Percentiles rank a stretch among this genome's conserved stretches.
Evolutionary conservation across 2,113 vertebrate species (phyloP).

Genomic region (Felis catus): DNA sequence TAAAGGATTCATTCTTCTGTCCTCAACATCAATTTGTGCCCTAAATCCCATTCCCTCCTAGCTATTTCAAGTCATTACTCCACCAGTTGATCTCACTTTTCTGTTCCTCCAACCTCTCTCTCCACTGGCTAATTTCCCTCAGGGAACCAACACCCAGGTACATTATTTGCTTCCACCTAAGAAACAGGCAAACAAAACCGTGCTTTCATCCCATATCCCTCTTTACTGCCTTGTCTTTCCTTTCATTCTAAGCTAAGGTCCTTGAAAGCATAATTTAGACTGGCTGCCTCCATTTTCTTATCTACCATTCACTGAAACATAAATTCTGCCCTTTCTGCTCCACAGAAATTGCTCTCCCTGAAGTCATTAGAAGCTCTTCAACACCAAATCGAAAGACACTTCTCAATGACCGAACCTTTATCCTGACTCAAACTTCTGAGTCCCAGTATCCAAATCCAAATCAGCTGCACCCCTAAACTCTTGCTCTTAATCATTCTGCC

Average conservation of each 20-base stretch:
- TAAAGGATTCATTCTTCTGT: slow-evolving; percentile 11
- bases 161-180: not conserved
- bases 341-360: not conserved
- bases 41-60: not conserved
- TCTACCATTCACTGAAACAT: not conserved
- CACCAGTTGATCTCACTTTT: slow-evolving; percentile 9
- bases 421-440: not conserved
- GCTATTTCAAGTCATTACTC: slow-evolving; percentile 5
- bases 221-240: not conserved
- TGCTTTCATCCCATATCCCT: not conserved
- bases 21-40: not conserved
- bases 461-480: not conserved
- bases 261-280: not conserved
- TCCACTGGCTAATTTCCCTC: not conserved
- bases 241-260: not conserved
- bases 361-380: not conserved
- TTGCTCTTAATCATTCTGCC: not conserved
- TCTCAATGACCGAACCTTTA: slow-evolving; percentile 16
- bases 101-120: not conserved
- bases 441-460: not conserved
- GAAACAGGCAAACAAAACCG: not conserved
- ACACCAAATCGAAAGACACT: not conserved
- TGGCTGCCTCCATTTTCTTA: not conserved
- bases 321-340: not conserved
- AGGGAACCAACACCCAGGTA: not conserved